These are phyloP conservation scores for Cyanistes caeruleus DNA, from an alignment of 2,113 vertebrate genomes.

Conservation along the genomic window DNA sequence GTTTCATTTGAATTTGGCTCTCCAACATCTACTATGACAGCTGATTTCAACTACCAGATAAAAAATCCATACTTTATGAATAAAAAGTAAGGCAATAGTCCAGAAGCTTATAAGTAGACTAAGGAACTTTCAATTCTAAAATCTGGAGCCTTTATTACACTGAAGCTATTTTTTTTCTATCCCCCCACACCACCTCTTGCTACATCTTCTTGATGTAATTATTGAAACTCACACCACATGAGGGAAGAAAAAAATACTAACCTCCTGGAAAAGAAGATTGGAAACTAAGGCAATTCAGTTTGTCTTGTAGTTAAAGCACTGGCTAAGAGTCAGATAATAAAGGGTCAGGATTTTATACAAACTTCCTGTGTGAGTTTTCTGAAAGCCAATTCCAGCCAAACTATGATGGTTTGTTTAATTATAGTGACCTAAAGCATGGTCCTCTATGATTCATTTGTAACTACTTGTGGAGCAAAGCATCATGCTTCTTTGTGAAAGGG, in stretches of 20 bases:
- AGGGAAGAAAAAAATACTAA: not conserved
- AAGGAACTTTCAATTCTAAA: not conserved
- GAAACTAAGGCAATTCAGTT: not conserved
- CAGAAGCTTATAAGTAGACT: not conserved
- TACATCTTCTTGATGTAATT: not conserved
- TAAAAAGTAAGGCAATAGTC: not conserved
- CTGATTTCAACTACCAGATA: not conserved
- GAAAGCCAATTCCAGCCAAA: not conserved
- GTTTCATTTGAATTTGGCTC: not conserved
- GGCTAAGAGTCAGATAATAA: not conserved
- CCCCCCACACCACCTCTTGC: not conserved
- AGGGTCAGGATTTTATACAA: not conserved
- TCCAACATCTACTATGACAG: not conserved
- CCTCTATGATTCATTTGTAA: not conserved
- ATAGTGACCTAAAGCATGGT: not conserved
- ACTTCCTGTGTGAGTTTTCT: not conserved
- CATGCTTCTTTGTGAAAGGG: not conserved
- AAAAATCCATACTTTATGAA: not conserved
- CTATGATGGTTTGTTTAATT: not conserved
- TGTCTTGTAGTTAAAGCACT: not conserved
- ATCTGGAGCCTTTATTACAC: not conserved
- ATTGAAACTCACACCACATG: not conserved
- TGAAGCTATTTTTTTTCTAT: not conserved
- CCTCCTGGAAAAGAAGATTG: not conserved
- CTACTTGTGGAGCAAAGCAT: not conserved